A percentile compares a stretch with the other conserved stretches of the same genome.
Evolutionary conservation across 2,113 vertebrate species (phyloP).

Genomic region (Ochotona princeps): DNA sequence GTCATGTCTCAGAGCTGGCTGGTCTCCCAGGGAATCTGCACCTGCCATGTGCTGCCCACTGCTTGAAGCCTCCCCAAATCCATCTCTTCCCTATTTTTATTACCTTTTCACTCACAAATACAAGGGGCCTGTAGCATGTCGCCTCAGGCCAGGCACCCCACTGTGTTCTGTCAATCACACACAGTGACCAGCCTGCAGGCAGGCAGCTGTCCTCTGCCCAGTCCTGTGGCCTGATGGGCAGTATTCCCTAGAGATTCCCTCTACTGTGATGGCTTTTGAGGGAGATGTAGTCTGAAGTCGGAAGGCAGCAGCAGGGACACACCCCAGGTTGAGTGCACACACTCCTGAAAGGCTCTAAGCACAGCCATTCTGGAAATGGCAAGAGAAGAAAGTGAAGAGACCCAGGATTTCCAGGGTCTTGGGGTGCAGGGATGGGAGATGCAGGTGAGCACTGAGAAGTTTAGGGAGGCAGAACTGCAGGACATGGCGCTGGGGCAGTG

Average conservation of each 20-base stretch:
- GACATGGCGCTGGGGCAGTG: too few species aligned
- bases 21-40: not conserved
- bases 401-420: not conserved
- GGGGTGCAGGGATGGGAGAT: not conserved
- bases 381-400: not conserved
- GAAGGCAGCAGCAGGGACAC: not conserved
- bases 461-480: not conserved
- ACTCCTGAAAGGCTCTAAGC: too few species aligned
- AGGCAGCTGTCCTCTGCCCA: not conserved
- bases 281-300: not conserved
- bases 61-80: not conserved
- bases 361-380: not conserved
- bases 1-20: not conserved
- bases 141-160: accelerated
- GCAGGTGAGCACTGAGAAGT: not conserved
- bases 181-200: not conserved
- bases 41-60: not conserved
- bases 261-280: not conserved
- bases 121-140: not conserved
- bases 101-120: not conserved
- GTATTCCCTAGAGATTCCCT: not conserved
- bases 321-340: not conserved
- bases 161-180: not conserved
- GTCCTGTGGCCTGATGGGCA: not conserved
- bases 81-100: not conserved